A percentile compares a stretch with the other conserved stretches of the same genome.
Evolutionary conservation across 2,113 vertebrate genomes (phyloP).

Genomic region (Chascanopsetta lugubris): DNA sequence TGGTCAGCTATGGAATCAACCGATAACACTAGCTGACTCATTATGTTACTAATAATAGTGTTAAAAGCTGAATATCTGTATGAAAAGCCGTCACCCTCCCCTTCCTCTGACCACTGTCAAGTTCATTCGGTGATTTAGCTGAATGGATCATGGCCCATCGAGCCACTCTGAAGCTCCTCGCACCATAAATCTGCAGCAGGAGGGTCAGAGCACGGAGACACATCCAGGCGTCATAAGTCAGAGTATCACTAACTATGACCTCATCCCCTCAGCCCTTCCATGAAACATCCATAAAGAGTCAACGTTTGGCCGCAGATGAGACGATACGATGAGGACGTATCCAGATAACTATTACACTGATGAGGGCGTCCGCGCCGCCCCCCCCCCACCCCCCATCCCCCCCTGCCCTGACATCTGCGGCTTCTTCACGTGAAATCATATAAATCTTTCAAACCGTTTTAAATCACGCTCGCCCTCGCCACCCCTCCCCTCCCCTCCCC

Average conservation of each 20-base stretch:
- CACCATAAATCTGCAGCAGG: conserved; percentile 63
- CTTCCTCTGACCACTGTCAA: conserved; percentile 68
- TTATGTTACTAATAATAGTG: conserved; percentile 20
- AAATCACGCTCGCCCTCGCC: conserved; percentile 89
- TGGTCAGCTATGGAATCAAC: conserved; percentile 39
- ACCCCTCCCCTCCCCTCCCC: too few relatives aligned
- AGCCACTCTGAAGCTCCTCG: conserved; percentile 39
- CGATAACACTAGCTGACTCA: too few relatives aligned
- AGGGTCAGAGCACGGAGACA: conserved; percentile 58
- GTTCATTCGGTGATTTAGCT: conserved; percentile 78
- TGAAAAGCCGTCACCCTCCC: conserved; percentile 19
- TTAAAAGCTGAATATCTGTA: conserved; percentile 5
- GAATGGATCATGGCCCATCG: conserved; percentile 63
- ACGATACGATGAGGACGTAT: conserved; percentile 46
- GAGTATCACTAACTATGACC: conserved; percentile 62
- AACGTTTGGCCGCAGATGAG: conserved; percentile 69
- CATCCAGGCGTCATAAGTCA: conserved; percentile 52
- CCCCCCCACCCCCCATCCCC: conserved; percentile 60
- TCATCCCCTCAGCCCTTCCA: conserved; percentile 56
- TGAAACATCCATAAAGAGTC: conserved; percentile 65
- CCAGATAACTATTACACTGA: conserved; percentile 45
- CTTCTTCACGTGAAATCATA: conserved; percentile 97
- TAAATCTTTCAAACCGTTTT: conserved; percentile 93
- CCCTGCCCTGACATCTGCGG: conserved; percentile 82
- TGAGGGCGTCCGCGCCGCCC: conserved; percentile 36